A percentile compares a stretch with the other conserved stretches of the same genome.
Evolutionary conservation across 2,113 vertebrate genomes (phyloP).

Genomic region (Pontoporia blainvillei): DNA sequence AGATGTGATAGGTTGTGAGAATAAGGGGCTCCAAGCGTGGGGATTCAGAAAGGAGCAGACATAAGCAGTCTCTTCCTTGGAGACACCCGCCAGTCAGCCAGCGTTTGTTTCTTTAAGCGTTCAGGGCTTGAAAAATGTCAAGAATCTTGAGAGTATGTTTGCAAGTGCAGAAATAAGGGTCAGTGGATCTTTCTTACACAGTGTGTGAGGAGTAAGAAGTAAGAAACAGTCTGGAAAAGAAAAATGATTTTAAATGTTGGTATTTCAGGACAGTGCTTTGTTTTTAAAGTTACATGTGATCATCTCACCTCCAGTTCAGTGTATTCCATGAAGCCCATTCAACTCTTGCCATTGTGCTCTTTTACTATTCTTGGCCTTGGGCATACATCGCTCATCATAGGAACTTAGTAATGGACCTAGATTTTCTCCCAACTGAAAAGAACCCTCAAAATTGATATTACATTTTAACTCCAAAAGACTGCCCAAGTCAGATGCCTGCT

Average conservation of each 20-base stretch:
- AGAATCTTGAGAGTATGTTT: not conserved
- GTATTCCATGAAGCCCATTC: not conserved
- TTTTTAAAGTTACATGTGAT: not conserved
- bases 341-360: not conserved
- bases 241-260: not conserved
- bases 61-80: constrained; percentile 25
- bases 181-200: not conserved
- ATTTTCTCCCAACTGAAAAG: constrained; percentile 18
- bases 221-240: not conserved
- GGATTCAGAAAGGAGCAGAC: constrained; percentile 11
- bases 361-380: not conserved
- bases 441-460: not conserved
- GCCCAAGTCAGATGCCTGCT: not conserved
- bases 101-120: not conserved
- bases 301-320: not conserved
- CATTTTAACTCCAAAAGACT: not conserved
- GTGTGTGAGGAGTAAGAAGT: not conserved
- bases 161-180: not conserved
- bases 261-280: not conserved
- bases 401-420: not conserved
- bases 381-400: not conserved
- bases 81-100: not conserved
- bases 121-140: not conserved
- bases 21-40: not conserved
- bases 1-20: not conserved